Evolutionary conservation across 2,113 vertebrate genomes (phyloP).

Genomic region (Rutilus rutilus): DNA sequence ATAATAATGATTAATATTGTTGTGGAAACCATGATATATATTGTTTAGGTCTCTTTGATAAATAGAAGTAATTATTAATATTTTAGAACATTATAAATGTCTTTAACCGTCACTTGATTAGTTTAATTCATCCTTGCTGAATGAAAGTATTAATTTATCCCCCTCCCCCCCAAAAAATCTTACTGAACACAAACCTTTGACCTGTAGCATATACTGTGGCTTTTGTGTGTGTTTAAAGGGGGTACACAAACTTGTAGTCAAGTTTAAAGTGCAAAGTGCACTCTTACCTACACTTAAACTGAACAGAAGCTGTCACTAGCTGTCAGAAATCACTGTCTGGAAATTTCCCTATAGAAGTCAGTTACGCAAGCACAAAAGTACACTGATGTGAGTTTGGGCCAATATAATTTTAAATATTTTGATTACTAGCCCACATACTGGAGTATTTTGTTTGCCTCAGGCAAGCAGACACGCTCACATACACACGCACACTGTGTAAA

Average conservation of each 20-base stretch:
- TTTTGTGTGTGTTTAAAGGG: neutral
- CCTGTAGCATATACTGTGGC: neutral
- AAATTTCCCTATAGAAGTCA: neutral
- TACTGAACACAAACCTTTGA: neutral
- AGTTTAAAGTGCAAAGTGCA: neutral
- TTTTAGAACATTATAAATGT: neutral
- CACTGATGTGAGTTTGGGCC: neutral
- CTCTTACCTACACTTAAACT: neutral
- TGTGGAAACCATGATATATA: neutral
- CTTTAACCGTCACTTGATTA: neutral
- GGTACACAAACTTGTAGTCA: neutral
- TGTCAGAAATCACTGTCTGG: neutral
- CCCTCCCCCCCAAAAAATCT: neutral
- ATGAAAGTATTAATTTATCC: neutral
- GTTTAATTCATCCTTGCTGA: neutral
- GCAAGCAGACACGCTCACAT: constrained; percentile 18
- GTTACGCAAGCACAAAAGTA: neutral
- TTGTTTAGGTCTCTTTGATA: neutral
- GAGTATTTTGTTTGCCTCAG: constrained; percentile 10
- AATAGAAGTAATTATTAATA: neutral
- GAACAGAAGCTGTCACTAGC: neutral
- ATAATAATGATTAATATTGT: neutral
- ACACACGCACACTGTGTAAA: constrained; percentile 18
- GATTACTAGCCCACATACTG: neutral
- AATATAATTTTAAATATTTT: constrained; percentile 30